Conservation (phyloP, 1,140 invertebrate genomes). For the Halictus rubicundus region DNA sequence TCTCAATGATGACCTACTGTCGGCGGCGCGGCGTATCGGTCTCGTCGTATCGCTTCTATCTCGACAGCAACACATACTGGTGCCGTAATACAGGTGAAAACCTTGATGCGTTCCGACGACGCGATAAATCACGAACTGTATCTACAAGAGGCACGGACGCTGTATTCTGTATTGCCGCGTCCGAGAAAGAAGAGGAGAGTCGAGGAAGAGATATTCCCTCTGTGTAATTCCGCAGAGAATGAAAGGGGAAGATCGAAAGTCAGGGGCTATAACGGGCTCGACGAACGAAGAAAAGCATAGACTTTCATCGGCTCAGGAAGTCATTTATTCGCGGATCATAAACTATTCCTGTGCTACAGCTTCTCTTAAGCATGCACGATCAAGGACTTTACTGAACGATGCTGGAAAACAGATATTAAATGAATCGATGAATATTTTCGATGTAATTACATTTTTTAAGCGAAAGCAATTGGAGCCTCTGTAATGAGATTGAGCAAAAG, state of each 20-base stretch:
- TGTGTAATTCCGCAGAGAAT: conserved; percentile 14
- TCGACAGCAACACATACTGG: not conserved
- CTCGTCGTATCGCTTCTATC: conserved; percentile 1
- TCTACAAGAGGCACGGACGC: conserved; percentile 14
- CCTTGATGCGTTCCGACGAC: conserved; percentile 42
- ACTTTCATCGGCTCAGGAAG: conserved; percentile 29
- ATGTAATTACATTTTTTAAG: too few relatives aligned
- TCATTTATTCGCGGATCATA: conserved; percentile 5
- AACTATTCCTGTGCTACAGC: not conserved
- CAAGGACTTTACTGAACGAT: not conserved
- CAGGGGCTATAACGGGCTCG: conserved; percentile 27
- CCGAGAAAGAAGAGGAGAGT: not conserved
- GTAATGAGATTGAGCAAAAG: too few relatives aligned
- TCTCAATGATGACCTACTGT: conserved; percentile 19
- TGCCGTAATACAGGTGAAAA: conserved; percentile 45
- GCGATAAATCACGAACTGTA: conserved; percentile 39
- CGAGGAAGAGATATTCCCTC: conserved; percentile 23
- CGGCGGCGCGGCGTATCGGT: not conserved
- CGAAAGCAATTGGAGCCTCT: too few relatives aligned
- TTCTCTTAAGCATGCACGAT: not conserved
- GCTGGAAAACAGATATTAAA: not conserved
- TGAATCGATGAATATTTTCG: not conserved
- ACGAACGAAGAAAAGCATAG: conserved; percentile 13
- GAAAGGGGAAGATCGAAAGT: conserved; percentile 22
- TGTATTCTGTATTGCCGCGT: not conserved